Evolutionary conservation across 53 echinoderm and acorn worm species (phyloP).

Genomic region (Crossaster papposus): DNA sequence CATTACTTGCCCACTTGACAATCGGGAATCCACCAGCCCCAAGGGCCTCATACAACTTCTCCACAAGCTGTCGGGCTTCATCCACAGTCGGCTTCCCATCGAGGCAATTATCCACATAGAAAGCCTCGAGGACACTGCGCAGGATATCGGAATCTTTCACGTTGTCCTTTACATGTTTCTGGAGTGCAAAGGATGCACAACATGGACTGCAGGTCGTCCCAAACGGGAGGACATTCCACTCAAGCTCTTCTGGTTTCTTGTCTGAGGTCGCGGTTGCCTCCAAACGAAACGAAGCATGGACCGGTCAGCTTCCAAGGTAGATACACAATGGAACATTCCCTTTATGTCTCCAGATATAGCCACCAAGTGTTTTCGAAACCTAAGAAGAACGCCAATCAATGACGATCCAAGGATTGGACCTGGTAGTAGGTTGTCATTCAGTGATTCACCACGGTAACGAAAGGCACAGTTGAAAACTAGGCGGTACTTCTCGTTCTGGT

Average conservation of each 20-base stretch:
- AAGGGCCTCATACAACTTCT: neutral
- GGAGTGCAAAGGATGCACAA: constrained; percentile 49
- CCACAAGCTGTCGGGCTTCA: constrained; percentile 1
- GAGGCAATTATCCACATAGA: constrained; percentile 32
- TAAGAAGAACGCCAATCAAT: constrained; percentile 3
- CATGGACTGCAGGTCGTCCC: constrained; percentile 60
- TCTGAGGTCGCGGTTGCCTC: neutral
- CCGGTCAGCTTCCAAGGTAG: neutral
- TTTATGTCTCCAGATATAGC: constrained; percentile 20
- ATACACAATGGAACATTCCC: constrained; percentile 30
- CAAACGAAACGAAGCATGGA: constrained; percentile 26
- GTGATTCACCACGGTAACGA: constrained; percentile 22
- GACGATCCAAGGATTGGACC: constrained; percentile 54
- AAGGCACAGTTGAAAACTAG: constrained; percentile 68
- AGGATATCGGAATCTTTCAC: constrained; percentile 14
- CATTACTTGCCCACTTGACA: constrained; percentile 54
- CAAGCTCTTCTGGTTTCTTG: constrained; percentile 2
- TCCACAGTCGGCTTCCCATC: constrained; percentile 12
- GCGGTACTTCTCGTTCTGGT: constrained; percentile 32
- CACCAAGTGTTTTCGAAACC: constrained; percentile 14
- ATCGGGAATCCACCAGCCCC: constrained; percentile 53
- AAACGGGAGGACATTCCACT: constrained; percentile 62
- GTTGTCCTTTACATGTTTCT: constrained; percentile 48
- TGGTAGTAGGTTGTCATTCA: constrained; percentile 56
- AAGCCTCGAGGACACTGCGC: neutral